Evolutionary conservation across 2,797 vertebrate genomes (phyloP).

Genomic region (Microctenopoma lineatum): DNA sequence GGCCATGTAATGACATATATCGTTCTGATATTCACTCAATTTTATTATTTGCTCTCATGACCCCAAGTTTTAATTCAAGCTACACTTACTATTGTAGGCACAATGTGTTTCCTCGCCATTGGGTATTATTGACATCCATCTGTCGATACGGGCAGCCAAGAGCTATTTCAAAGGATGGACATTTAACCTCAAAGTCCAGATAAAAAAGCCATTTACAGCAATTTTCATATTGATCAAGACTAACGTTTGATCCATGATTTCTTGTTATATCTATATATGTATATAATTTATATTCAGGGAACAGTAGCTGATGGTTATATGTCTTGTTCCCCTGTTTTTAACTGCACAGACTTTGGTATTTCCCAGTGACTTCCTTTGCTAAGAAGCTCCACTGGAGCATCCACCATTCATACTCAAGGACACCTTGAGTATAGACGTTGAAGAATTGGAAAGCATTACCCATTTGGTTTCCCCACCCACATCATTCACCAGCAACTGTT

Average conservation of each 20-base stretch:
- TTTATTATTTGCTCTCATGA: no score
- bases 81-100: no score
- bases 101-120: no score
- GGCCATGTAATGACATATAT: no score
- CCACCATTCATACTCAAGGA: constrained; percentile 34
- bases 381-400: constrained; percentile 20
- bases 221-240: constrained; percentile 51
- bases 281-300: no score
- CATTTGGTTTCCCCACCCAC: constrained; percentile 38
- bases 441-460: constrained; percentile 38
- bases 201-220: constrained; percentile 41
- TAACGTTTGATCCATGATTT: constrained; percentile 24
- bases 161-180: constrained; percentile 21
- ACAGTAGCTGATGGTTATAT: neutral
- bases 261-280: constrained; percentile 17
- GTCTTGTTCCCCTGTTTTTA: constrained; percentile 14
- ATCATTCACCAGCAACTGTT: constrained; percentile 50
- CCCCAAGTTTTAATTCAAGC: no score
- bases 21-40: no score
- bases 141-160: constrained; percentile 27
- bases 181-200: constrained; percentile 29
- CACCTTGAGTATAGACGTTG: constrained; percentile 35
- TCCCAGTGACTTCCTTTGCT: neutral
- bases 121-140: constrained; percentile 33
- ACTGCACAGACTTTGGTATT: constrained; percentile 5